phyloP scores from a whole-genome alignment of 2,797 vertebrate genomes.

The Selene dorsalis region DNA sequence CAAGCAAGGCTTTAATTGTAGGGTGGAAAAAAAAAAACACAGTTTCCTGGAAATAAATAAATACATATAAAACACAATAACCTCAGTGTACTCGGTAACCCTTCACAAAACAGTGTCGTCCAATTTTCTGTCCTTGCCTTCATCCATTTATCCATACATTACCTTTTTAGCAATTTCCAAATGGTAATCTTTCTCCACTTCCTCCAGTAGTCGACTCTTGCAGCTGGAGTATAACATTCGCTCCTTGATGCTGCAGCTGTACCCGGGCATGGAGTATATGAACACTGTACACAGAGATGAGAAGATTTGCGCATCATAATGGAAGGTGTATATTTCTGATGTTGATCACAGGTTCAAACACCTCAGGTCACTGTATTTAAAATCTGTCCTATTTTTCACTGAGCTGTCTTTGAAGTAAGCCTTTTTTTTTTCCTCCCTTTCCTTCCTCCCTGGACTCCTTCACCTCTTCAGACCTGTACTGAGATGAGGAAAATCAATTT shows the following conservation, averaged over 20 bases:
- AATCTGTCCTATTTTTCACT: background rate
- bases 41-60: slow-evolving; percentile 2
- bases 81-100: background rate
- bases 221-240: slow-evolving; percentile 99
- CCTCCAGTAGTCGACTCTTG: slow-evolving; percentile 96
- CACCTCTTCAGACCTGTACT: background rate
- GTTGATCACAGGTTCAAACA: background rate
- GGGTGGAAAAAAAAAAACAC: background rate
- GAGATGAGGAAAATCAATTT: slow-evolving; percentile 12
- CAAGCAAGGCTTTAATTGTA: background rate
- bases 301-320: background rate
- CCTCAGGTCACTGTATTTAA: background rate
- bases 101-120: background rate
- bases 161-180: slow-evolving; percentile 97
- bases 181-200: slow-evolving; percentile 92
- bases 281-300: slow-evolving; percentile 86
- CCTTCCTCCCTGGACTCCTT: background rate
- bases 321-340: background rate
- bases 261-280: slow-evolving; percentile 99
- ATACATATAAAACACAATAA: background rate
- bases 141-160: slow-evolving; percentile 21
- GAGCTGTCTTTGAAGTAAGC: background rate
- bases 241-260: slow-evolving; percentile 97
- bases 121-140: background rate
- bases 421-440: no score